Percentiles rank a stretch among this genome's conserved stretches.
Evolutionary conservation across 1,140 invertebrate genomes (phyloP).

Genomic region (Drosophila bocki): DNA sequence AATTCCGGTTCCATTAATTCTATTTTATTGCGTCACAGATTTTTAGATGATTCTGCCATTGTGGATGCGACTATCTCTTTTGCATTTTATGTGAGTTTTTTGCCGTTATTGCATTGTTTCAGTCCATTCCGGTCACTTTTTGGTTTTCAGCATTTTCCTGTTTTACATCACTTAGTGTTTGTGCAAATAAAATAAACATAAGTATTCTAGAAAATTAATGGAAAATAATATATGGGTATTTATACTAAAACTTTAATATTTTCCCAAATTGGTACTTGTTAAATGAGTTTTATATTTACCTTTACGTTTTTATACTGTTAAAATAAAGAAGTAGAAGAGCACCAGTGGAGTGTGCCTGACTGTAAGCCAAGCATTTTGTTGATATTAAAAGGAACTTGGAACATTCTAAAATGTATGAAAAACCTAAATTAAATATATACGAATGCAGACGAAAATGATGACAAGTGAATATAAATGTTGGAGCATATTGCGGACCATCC

Average conservation of each 20-base stretch:
- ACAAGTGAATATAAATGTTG: neutral
- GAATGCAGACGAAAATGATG: neutral
- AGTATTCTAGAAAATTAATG: neutral
- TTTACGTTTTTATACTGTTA: neutral
- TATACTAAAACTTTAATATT: neutral
- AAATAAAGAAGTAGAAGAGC: neutral
- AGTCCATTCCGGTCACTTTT: conserved; percentile 1
- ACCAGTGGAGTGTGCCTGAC: too few relatives aligned
- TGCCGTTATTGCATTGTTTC: conserved; percentile 29
- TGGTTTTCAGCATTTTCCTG: conserved; percentile 43
- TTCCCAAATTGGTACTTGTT: neutral
- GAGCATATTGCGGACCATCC: too few relatives aligned
- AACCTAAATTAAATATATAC: neutral
- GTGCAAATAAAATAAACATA: conserved; percentile 40
- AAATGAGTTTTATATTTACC: neutral
- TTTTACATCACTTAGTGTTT: conserved; percentile 49
- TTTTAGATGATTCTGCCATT: conserved; percentile 66
- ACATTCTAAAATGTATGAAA: neutral
- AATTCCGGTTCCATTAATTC: conserved; percentile 78
- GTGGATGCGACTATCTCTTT: conserved; percentile 36
- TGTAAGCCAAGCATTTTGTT: neutral
- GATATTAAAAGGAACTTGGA: too few relatives aligned
- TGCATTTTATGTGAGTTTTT: conserved; percentile 13
- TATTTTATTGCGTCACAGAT: conserved; percentile 79
- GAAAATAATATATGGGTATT: neutral